Evolutionary conservation across 2,113 vertebrate genomes (phyloP).

Genomic region (Spermophilus dauricus): DNA sequence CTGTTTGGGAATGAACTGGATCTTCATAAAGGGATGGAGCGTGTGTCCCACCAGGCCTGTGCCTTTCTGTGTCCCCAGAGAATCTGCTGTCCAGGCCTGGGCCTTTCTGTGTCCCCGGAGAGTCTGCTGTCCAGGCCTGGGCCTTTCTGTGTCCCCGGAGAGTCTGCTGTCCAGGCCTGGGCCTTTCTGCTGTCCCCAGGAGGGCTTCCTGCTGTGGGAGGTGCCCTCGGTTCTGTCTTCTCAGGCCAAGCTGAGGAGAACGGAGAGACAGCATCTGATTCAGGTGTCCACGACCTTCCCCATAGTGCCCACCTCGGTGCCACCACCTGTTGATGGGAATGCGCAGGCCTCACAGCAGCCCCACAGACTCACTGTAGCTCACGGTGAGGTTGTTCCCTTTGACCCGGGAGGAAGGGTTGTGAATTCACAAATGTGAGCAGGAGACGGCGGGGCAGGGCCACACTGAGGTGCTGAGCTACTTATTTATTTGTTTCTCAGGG

Average conservation of each 20-base stretch:
- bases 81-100: neutral
- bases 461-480: neutral
- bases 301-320: neutral
- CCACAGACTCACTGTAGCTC: slow-evolving; percentile 51
- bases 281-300: neutral
- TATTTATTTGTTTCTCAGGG: neutral
- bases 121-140: neutral
- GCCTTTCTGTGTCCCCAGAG: fast-evolving
- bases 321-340: neutral
- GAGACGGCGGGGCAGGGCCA: neutral
- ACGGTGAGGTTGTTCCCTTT: neutral
- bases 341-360: slow-evolving; percentile 34
- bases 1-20: neutral
- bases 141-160: fast-evolving
- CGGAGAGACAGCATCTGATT: neutral
- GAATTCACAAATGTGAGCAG: neutral
- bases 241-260: neutral
- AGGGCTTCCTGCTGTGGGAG: no score
- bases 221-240: neutral
- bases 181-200: fast-evolving
- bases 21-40: neutral
- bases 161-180: neutral
- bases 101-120: fast-evolving
- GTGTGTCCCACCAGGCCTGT: fast-evolving
- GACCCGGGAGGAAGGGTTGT: slow-evolving; percentile 61